Base-by-base conservation (phyloP, 1,140 invertebrate genomes). In the Geopemphigus sp. region DNA sequence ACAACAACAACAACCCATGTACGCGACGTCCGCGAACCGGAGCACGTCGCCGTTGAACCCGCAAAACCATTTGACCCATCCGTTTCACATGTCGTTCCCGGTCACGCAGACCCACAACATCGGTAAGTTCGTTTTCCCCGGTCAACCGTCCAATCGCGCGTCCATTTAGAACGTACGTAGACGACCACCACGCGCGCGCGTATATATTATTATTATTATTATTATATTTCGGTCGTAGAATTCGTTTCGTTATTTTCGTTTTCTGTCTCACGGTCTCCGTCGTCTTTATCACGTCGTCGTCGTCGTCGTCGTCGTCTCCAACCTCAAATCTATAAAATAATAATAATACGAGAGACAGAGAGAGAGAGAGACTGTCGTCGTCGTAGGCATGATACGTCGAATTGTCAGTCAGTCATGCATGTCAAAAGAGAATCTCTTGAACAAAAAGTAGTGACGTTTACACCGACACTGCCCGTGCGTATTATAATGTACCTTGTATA, bases 61-160 rank as follows among this genome's bases (percentile, higher is more conserved):
- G 12, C 74, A 78, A 59, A 78, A 78, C 22, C 74, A 78, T 26
- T 50, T 78, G 74, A 57, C 74, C 45, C 74, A 78, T 63, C 74
- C 74, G 54, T 78, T 83, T n/a, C 82, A 82, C 66, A 63, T 83
- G 68, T 82, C 82, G 5, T 72, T 82, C n/a, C 81, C 82, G 50
- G 80, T 83, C 78, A 82, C 82, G 4, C 82, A 83, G 80, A 80
- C 81, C 39, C 82, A 83, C 81, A 83, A 83, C 78, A 83, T 83
- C 82, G 81, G 82, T 83, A 66, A 78, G 81, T 63, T 17, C n/a
- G n/a, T n/a, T n/a, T n/a, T n/a, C n/a, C n/a, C n/a, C n/a, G n/a
- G n/a, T n/a, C n/a, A n/a, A n/a, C n/a, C n/a, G n/a, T n/a, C n/a
- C n/a, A n/a, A n/a, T n/a, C n/a, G n/a, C n/a, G n/a, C n/a, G n/a